Percentiles rank a stretch among this genome's conserved stretches.
Evolutionary conservation across 2,113 vertebrate species (phyloP).

Genomic region (Megaceryle torquata): DNA sequence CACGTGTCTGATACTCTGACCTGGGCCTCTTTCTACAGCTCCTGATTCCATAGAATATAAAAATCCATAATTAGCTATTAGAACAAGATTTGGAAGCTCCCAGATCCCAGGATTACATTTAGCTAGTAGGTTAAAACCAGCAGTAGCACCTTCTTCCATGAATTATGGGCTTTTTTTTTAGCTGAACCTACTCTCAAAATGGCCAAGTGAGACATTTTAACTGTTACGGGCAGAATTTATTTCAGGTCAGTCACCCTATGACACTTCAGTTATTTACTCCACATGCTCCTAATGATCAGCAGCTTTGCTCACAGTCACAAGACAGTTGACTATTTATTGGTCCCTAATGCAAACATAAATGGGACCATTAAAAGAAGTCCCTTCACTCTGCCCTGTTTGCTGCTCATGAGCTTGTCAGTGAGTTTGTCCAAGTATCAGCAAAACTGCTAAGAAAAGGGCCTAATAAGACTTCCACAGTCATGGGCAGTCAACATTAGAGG

Average conservation of each 20-base stretch:
- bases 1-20: background rate
- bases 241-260: background rate
- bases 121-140: background rate
- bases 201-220: background rate
- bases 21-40: background rate
- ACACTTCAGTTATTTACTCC: background rate
- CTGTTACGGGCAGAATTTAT: background rate
- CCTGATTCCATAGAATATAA: background rate
- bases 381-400: background rate
- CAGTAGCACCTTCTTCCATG: background rate
- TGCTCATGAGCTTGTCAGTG: background rate
- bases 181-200: background rate
- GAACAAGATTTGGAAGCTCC: background rate
- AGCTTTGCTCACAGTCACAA: background rate
- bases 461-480: background rate
- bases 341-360: background rate
- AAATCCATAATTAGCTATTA: background rate
- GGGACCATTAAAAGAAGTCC: background rate
- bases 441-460: background rate
- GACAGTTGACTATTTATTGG: background rate
- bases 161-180: background rate
- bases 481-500: background rate
- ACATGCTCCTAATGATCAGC: background rate
- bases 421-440: background rate
- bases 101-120: background rate